Evolutionary conservation across 2,113 vertebrate species (phyloP), one percentile per base, ranked within the genome.

Genomic region (Paedocypris sp.): DNA sequence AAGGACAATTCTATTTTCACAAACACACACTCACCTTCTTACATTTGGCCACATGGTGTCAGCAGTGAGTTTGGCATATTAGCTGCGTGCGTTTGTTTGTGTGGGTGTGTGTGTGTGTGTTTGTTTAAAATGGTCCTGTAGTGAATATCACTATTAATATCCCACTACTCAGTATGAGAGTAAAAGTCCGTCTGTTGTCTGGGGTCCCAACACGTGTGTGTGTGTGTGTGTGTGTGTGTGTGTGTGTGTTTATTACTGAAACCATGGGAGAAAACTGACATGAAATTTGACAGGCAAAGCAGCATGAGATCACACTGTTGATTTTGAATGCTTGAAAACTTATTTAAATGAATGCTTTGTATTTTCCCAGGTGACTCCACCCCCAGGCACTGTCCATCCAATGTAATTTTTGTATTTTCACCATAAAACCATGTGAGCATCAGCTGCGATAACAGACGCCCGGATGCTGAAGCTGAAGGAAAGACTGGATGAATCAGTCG

Each of bases 31-130:
- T 70, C 72, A 56, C 75, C 60, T 77, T 20, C 6, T 16, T 2
- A 1, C 1, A 42, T 3, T 4, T 49, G 13, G 5, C 78, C 83
- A 82, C 79, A 64, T 0, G 78, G 69, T 12, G 81, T 45, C 82
- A 69, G 58, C 75, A 65, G 68, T 69, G 28, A 31, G 4, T 39
- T 10, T 15, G 18, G 9, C 66, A 11, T 50, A 13, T 56, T 36
- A 43, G 60, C 42, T 56, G 29, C 18, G 42, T 42, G 25, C 38
- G 41, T 36, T 25, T 28, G 42, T 38, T 18, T 41, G 12, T 13
- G 43, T 38, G 18, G 26, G 9, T 56, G 32, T 47, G 4, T 41
- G 28, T 51, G 60, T 49, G 69, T 58, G 58, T 63, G 42, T n/a
- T n/a, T n/a, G n/a, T n/a, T n/a, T 52, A 35, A 52, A 64, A 45